Conservation (phyloP, 2,797 vertebrate genomes). For the Rousettus madagascariensis region DNA sequence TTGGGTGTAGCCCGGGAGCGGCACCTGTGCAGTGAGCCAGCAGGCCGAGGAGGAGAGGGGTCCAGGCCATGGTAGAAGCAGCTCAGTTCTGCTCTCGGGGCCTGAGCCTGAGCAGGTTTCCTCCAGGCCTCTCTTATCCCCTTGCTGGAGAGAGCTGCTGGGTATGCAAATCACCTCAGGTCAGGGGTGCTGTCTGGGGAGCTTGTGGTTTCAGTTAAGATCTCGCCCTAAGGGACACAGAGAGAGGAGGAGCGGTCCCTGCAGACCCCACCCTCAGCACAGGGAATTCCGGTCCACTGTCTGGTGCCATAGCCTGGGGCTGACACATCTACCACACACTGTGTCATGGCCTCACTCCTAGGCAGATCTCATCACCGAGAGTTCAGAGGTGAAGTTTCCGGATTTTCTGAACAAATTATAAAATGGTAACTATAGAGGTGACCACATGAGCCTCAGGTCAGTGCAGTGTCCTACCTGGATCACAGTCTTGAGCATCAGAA, state of each 20-base stretch:
- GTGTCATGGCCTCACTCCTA: neutral
- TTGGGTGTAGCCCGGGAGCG: accelerated
- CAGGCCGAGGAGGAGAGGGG: neutral
- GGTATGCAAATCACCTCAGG: neutral
- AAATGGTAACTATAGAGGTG: too few species aligned
- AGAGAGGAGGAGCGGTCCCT: accelerated
- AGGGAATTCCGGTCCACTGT: too few species aligned
- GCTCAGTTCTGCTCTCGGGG: neutral
- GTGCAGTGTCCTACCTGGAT: too few species aligned
- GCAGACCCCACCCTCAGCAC: neutral
- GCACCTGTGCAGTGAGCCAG: neutral
- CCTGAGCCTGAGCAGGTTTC: neutral
- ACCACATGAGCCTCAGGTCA: too few species aligned
- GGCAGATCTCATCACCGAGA: accelerated
- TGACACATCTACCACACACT: neutral
- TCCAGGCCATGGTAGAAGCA: neutral
- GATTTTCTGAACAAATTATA: too few species aligned
- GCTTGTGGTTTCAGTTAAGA: neutral
- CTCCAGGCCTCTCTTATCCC: neutral
- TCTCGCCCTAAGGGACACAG: neutral
- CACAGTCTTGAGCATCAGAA: too few species aligned
- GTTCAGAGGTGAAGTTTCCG: too few species aligned
- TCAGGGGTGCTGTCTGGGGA: neutral
- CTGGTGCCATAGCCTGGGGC: neutral
- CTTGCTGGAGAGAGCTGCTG: neutral